Base-by-base conservation (phyloP, 1,140 invertebrate species). In the Tribolium madens region DNA sequence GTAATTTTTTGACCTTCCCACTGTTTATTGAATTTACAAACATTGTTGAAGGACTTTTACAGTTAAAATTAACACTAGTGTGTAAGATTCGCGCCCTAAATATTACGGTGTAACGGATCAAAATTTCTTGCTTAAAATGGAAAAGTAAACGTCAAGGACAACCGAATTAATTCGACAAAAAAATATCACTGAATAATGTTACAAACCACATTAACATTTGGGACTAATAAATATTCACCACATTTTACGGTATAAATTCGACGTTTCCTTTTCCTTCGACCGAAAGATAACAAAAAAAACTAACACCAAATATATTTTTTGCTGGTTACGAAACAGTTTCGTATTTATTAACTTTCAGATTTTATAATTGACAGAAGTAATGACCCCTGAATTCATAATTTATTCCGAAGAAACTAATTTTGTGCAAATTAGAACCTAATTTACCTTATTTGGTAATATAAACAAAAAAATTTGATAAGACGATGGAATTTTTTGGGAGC, bases 11-110 rank as follows among this genome's bases (percentile, higher is more conserved):
- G 52, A 57, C 52, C 52, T 42, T 57, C 14, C 7, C 5, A 14
- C 14, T 57, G 52, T 57, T 15, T 10, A 57, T 12, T 10, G 13
- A 50, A 12, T 14, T 42, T 42, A 42, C 48, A 17, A 14, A 50
- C 48, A 50, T 50, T 17, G 46, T 47, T 12, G 10, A 9, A 18
- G 10, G 14, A 2, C 14, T 17, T 26, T 18, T 13, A 33, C 21
- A n/a, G 57, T 64, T 64, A 64, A 64, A 64, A 64, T 64, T 64
- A 64, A 31, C 57, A 14, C n/a, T 64, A 36, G 21, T 42, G 53
- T 60, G 53, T 21, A 21, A 60, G 26, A 10, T 60, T 64, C 31
- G 57, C 57, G 57, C 57, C 57, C 57, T 14, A 31, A 64, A 64
- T 64, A 64, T 64, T 33, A 9, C 9, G 9, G 13, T 33, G 7